Conservation (phyloP, 2,113 vertebrate genomes). For the Prunella himalayana region DNA sequence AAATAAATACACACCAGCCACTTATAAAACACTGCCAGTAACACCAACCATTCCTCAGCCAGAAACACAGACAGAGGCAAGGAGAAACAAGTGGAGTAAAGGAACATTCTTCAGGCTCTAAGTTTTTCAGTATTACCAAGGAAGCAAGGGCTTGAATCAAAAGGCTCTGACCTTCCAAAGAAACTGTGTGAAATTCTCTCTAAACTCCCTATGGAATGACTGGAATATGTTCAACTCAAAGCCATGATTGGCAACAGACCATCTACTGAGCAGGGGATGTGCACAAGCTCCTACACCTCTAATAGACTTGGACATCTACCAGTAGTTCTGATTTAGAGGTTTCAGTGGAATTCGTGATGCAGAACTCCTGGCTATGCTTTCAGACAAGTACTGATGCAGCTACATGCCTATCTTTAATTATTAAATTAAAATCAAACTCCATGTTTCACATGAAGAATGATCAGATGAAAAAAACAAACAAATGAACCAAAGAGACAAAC, state of each 20-base stretch:
- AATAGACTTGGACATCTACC: not conserved
- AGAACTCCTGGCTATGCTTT: not conserved
- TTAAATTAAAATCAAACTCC: not conserved
- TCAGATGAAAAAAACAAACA: not conserved
- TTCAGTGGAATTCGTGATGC: not conserved
- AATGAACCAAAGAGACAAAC: not conserved
- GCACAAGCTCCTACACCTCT: not conserved
- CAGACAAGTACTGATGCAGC: not conserved
- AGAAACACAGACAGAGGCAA: not conserved
- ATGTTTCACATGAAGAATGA: not conserved
- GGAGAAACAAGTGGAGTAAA: not conserved
- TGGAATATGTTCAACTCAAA: not conserved
- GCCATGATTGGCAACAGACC: not conserved
- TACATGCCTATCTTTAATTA: not conserved
- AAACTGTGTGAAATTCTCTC: not conserved
- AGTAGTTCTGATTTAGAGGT: not conserved
- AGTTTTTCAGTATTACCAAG: not conserved
- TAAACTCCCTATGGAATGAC: not conserved
- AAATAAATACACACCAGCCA: not conserved
- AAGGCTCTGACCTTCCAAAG: not conserved
- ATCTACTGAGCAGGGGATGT: not conserved
- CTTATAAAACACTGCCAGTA: not conserved
- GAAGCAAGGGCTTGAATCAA: not conserved
- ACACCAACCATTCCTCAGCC: not conserved
- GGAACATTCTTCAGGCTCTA: not conserved